Conservation (phyloP, 2,113 vertebrate species). For the Paramormyrops kingsleyae region DNA sequence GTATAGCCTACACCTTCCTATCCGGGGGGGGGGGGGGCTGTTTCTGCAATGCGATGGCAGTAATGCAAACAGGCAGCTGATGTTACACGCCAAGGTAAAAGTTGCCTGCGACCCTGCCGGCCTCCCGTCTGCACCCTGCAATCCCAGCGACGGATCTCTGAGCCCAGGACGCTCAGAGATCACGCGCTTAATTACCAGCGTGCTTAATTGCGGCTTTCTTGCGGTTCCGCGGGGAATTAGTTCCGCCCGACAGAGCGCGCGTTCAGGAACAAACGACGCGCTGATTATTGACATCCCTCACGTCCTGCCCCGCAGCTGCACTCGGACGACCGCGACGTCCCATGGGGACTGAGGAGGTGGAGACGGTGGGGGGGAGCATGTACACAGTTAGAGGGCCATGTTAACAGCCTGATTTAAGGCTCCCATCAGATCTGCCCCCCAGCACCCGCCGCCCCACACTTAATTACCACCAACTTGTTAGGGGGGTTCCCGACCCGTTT, state of each 20-base stretch:
- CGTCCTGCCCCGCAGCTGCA: constrained; percentile 49
- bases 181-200: constrained; percentile 77
- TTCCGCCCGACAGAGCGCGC: constrained; percentile 59
- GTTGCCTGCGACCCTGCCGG: neutral
- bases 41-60: neutral
- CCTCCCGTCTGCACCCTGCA: constrained; percentile 33
- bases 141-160: constrained; percentile 34
- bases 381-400: constrained; percentile 67
- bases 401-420: constrained; percentile 66
- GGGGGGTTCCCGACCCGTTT: constrained; percentile 52
- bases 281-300: constrained; percentile 66
- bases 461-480: constrained; percentile 74
- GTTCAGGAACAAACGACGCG: constrained; percentile 58
- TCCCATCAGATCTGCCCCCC: constrained; percentile 59
- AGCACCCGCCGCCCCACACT: constrained; percentile 52
- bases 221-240: constrained; percentile 66
- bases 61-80: neutral
- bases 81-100: neutral
- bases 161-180: constrained; percentile 48
- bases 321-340: constrained; percentile 68
- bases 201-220: constrained; percentile 68
- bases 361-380: constrained; percentile 48
- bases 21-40: neutral
- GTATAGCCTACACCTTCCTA: neutral
- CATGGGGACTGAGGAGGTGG: constrained; percentile 43